Percentiles rank a stretch among this genome's conserved stretches.
Evolutionary conservation across 2,797 vertebrate genomes (phyloP).

Genomic region (Aselliscus stoliczkanus): DNA sequence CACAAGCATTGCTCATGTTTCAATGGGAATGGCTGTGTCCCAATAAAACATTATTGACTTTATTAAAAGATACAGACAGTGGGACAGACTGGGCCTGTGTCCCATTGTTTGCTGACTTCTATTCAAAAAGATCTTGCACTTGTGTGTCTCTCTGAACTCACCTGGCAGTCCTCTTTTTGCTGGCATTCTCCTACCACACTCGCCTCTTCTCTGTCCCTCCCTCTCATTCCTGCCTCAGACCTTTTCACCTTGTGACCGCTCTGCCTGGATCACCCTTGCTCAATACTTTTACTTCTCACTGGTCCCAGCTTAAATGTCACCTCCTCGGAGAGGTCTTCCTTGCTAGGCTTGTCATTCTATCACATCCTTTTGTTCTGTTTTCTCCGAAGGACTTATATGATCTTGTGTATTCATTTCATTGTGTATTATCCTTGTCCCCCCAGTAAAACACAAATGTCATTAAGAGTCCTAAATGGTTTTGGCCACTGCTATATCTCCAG

Average conservation of each 20-base stretch:
- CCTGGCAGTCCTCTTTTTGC: not conserved
- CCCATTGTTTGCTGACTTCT: not conserved
- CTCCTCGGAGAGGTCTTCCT: not conserved
- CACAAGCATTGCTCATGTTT: too few species aligned
- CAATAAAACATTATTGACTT: not conserved
- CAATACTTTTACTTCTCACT: rapidly evolving
- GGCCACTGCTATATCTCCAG: not conserved
- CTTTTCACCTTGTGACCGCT: not conserved
- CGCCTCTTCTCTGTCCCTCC: not conserved
- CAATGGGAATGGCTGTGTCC: not conserved
- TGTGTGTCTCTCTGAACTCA: not conserved
- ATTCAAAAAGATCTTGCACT: not conserved
- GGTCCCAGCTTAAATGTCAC: not conserved
- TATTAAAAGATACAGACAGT: not conserved
- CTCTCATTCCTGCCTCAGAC: not conserved
- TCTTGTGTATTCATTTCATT: not conserved
- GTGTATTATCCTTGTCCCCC: not conserved
- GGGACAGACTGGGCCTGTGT: not conserved
- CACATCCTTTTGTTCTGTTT: not conserved
- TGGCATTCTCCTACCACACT: rapidly evolving
- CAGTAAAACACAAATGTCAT: not conserved
- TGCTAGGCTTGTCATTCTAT: not conserved
- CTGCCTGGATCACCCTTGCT: not conserved
- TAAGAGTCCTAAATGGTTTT: not conserved
- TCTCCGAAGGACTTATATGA: not conserved